Base-by-base conservation (phyloP, 2,797 vertebrate species). In the Orientallactaga sibirica region DNA sequence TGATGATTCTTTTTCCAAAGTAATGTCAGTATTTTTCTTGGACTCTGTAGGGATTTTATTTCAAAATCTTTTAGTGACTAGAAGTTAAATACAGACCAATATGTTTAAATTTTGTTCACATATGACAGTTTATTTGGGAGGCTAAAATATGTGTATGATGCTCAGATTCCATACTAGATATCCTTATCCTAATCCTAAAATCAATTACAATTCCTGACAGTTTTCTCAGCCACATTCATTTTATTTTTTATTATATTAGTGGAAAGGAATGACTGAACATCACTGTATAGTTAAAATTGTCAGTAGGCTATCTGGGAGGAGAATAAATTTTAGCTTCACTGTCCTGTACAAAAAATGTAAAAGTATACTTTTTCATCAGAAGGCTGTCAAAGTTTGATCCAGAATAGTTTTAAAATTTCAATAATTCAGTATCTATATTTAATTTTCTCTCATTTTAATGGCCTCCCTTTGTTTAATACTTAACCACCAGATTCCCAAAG, bases 391-490 rank as follows among this genome's bases (percentile, higher is more conserved):
- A 41, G 58, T 77, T 12, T 82, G 25, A 22, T 82, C 29, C 80
- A 73, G 18, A 4, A 41, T 77, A 25, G 75, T 74, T 70, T 92
- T 71, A 4, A 43, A 81, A 7, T 7, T 58, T 95, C 0, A 64
- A 37, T n/a, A 66, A 29, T 66, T 61, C 89, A 74, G 19, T 74
- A 85, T 62, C 24, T 73, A 68, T 3, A 1, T 68, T 75, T 79
- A 84, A 79, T 90, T 92, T 94, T 68, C 61, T 83, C 4, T 20
- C 11, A 29, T 94, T 79, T 41, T 33, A 82, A 68, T 58, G n/a
- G 1, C 10, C 8, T 27, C 1, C 3, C 48, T 19, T 85, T 6
- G 61, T 29, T 85, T 52, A 79, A 55, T 86, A 48, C 5, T 14
- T 82, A 52, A 1, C n/a, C 8, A 29, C 74, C 87, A 27, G 8